A percentile compares a stretch with the other conserved stretches of the same genome.
phyloP scores from a whole-genome alignment of 2,888 invertebrate species.

The Calliphora vomitoria region DNA sequence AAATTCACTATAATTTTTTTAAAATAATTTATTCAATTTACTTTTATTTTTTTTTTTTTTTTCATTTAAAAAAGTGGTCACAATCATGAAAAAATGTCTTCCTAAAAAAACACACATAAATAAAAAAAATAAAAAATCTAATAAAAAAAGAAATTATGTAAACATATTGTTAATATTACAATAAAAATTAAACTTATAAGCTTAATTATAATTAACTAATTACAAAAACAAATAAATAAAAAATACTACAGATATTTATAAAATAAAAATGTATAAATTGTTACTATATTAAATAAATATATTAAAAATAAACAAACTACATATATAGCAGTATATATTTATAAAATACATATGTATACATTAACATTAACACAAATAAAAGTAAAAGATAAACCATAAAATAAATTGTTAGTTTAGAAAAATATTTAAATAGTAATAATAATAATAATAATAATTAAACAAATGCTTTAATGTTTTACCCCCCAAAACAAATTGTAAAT shows the following conservation, averaged over 20 bases:
- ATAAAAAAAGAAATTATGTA: conserved; percentile 8
- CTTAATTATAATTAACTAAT: conserved; percentile 48
- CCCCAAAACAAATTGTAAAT: conserved; percentile 68
- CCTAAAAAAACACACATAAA: conserved; percentile 74
- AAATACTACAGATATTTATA: conserved; percentile 9
- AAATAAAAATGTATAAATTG: conserved; percentile 62
- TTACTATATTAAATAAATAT: conserved; percentile 62
- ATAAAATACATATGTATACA: conserved; percentile 36
- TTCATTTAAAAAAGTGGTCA: conserved; percentile 77
- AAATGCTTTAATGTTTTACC: conserved; percentile 61
- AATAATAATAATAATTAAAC: not conserved
- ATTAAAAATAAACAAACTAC: conserved; percentile 26
- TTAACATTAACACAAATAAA: conserved; percentile 2
- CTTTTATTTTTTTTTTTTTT: not conserved
- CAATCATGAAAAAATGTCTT: conserved; percentile 82
- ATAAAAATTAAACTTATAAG: conserved; percentile 33
- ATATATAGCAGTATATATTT: conserved; percentile 17
- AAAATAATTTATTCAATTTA: not conserved
- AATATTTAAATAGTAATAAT: not conserved
- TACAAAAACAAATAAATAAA: not conserved
- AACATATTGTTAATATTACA: conserved; percentile 37
- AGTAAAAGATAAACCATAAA: not conserved
- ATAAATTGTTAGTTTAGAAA: conserved; percentile 32
- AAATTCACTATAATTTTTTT: not conserved
- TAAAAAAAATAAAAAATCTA: conserved; percentile 21